Conservation (phyloP, 1,140 invertebrate genomes). For the Latrodectus geometricus region DNA sequence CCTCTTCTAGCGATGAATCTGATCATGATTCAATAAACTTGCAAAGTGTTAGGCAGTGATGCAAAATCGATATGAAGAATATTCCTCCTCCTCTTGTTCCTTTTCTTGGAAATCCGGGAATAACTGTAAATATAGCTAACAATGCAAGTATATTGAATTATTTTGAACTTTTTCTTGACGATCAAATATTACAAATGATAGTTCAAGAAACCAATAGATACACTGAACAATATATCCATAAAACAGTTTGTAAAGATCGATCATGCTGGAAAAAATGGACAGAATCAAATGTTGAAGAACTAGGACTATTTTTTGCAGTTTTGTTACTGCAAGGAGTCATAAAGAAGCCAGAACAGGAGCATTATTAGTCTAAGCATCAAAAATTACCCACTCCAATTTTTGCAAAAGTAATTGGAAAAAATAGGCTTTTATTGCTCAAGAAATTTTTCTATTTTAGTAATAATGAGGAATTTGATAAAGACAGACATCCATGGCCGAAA, state of each 20-base stretch:
- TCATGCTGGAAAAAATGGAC: constrained; percentile 13
- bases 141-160: too few relatives aligned
- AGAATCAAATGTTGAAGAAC: constrained; percentile 18
- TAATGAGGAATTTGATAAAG: constrained; percentile 32
- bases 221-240: constrained; percentile 6
- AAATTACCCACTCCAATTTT: constrained; percentile 6
- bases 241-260: not conserved
- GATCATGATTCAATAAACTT: too few relatives aligned
- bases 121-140: not conserved
- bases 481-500: not conserved
- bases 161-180: too few relatives aligned
- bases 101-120: constrained; percentile 14
- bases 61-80: too few relatives aligned
- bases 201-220: constrained; percentile 30
- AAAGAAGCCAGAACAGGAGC: not conserved
- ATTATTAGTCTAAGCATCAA: not conserved
- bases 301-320: constrained; percentile 31
- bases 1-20: too few relatives aligned
- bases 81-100: not conserved
- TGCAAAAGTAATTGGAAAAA: constrained; percentile 1
- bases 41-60: too few relatives aligned
- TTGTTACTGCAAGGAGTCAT: too few relatives aligned
- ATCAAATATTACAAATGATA: constrained; percentile 17
- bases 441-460: constrained; percentile 39
- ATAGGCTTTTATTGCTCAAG: constrained; percentile 8